phyloP scores from a whole-genome alignment of 2,113 vertebrate genomes.

The Eclectus roratus region DNA sequence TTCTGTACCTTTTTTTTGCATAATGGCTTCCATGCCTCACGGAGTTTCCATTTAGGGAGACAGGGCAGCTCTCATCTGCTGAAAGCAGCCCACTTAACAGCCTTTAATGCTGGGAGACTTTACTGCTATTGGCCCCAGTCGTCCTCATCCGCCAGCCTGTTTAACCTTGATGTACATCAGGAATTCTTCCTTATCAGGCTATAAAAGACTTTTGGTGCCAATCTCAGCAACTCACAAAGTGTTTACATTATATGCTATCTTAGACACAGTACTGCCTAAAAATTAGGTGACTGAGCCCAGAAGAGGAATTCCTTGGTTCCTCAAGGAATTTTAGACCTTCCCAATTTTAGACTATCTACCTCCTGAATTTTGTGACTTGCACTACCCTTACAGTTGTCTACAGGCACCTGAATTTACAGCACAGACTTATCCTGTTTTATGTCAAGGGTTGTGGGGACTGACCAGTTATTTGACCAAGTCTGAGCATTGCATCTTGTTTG shows the following conservation, averaged over 20 bases:
- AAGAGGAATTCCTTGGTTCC: background rate
- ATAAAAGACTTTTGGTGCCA: background rate
- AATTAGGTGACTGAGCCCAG: background rate
- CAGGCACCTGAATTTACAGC: background rate
- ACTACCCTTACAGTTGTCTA: background rate
- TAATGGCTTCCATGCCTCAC: rapidly evolving
- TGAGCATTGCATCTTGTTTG: background rate
- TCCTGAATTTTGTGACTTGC: background rate
- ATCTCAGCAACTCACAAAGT: background rate
- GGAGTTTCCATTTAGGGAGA: background rate
- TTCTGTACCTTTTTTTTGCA: background rate
- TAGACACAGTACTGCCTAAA: background rate
- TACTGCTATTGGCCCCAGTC: background rate
- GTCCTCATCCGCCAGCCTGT: background rate
- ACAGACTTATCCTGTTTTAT: background rate
- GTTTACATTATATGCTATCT: background rate
- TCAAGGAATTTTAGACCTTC: background rate
- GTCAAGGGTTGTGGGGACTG: background rate
- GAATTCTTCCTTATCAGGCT: background rate
- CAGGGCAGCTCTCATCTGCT: background rate
- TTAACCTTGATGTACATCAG: background rate
- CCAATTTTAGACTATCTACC: background rate
- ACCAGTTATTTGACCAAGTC: background rate
- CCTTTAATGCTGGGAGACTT: background rate
- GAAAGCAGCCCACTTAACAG: background rate